Base-by-base conservation (phyloP, 1,140 invertebrate genomes). In the Thaumetopoea pityocampa region DNA sequence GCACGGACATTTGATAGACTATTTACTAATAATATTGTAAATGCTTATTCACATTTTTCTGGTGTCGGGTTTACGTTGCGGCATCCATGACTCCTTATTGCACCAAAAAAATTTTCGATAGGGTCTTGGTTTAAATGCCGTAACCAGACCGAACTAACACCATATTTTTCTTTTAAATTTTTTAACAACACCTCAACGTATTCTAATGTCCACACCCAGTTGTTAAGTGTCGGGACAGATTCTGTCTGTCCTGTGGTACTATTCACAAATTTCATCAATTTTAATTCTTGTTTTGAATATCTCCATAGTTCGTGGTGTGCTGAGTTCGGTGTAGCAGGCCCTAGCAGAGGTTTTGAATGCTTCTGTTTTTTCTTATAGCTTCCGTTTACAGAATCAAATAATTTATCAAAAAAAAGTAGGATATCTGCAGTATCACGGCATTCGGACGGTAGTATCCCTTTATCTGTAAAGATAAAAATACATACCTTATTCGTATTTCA, bases 301-400 rank as follows among this genome's bases (percentile, higher is more conserved):
- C 18, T 18, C 67, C 67, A 70, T 36, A 44, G 44, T 40, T 51
- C 27, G 19, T 42, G 24, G 28, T 73, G 67, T 8, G 12, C 3
- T 0, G 65, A 68, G 3, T 22, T 51, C 6, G 41, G 42, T 16
- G 47, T 59, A 7, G 44, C 54, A 27, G 52, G 41, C 16, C 54
- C 53, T 15, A 64, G 52, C 1, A 69, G 36, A 3, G 64, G 61
- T 24, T 70, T 68, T 0, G 26, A 35, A 19, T 32, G n/a, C 6
- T 32, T 45, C 5, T 24, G 34, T 14, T 23, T 47, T 20, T 56
- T 56, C 3, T 16, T n/a, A n/a, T n/a, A 40, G 12, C 32, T 56
- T 10, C 48, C 51, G 36, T 70, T 70, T 1, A 66, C 12, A 1
- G 54, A 63, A 24, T 66, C 67, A 46, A 68, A 70, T 6, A 66